These are phyloP conservation scores for Pteronura brasiliensis DNA, from an alignment of 2,113 vertebrate species.

Conservation along the genomic window DNA sequence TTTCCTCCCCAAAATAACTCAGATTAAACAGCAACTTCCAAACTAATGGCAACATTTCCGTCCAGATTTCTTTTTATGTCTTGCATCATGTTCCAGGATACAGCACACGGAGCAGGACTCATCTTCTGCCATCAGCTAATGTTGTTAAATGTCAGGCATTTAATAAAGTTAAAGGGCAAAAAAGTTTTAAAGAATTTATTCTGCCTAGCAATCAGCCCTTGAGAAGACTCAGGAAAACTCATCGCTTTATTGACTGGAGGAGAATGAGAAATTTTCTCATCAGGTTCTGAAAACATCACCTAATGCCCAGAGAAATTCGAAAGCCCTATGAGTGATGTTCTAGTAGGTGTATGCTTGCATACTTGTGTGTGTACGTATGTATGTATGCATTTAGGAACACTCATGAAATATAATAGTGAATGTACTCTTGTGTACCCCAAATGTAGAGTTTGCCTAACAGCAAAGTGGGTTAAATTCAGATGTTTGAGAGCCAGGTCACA, in stretches of 20 bases:
- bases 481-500: neutral
- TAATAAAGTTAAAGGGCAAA: slow-evolving; percentile 87
- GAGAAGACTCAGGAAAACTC: slow-evolving; percentile 76
- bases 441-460: neutral
- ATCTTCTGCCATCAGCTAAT: slow-evolving; percentile 82
- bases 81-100: slow-evolving; percentile 80
- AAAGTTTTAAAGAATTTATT: slow-evolving; percentile 81
- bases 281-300: neutral
- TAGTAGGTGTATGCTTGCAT: neutral
- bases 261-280: slow-evolving; percentile 23
- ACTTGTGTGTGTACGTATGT: neutral
- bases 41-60: slow-evolving; percentile 77
- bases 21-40: slow-evolving; percentile 76
- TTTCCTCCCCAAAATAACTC: slow-evolving; percentile 73
- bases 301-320: neutral
- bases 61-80: slow-evolving; percentile 77
- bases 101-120: slow-evolving; percentile 75
- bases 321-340: neutral
- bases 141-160: slow-evolving; percentile 85
- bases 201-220: slow-evolving; percentile 79
- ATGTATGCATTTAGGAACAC: neutral
- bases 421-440: neutral
- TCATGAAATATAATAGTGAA: neutral
- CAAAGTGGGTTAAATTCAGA: neutral
- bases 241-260: slow-evolving; percentile 71